Base-by-base conservation (phyloP, 2,113 vertebrate species). In the Phaethon lepturus region DNA sequence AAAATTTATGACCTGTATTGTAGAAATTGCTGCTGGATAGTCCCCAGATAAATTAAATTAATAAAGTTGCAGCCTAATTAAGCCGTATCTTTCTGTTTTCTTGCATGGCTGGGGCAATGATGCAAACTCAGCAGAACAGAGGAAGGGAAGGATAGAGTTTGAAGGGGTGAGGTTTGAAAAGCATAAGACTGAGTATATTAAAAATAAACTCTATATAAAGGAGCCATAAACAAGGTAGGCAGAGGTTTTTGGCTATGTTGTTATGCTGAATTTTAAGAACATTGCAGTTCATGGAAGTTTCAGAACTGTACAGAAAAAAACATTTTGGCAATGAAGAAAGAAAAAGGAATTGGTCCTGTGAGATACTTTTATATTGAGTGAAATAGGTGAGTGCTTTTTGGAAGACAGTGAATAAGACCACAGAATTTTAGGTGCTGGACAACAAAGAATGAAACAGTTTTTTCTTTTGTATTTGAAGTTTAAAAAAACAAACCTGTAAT, bases 11-110 rank as follows among this genome's bases (percentile, higher is more conserved):
- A 94, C 80, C 90, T 95, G 35, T 90, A 93, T 52, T 81, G 73
- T 52, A 82, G 80, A 93, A 96, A 91, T 71, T 94, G 62, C 87
- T 94, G 81, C 77, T 95, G 92, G 90, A 96, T 95, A 75, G 85
- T 96, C 93, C 95, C 90, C 76, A 94, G 93, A 96, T 89, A 92
- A 95, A 96, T 96, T 93, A 96, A 96, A 94, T 96, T 96, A 95
- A 96, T 92, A 97, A 95, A 96, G 50, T 83, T 92, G 67, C 69
- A 93, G 69, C 80, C 53, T 95, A 95, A 96, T 94, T 96, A 95
- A 97, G 81, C 77, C 66, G 22, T 96, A 96, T 92, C 95, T 96
- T 96, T 91, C 84, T 91, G 84, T 96, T 96, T 96, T 91, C 95
- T 96, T 95, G 80, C 95, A 94, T 94, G 89, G 66, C 80, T 94